Conservation (phyloP, 1,140 invertebrate genomes). For the Acromyrmex charruanus region DNA sequence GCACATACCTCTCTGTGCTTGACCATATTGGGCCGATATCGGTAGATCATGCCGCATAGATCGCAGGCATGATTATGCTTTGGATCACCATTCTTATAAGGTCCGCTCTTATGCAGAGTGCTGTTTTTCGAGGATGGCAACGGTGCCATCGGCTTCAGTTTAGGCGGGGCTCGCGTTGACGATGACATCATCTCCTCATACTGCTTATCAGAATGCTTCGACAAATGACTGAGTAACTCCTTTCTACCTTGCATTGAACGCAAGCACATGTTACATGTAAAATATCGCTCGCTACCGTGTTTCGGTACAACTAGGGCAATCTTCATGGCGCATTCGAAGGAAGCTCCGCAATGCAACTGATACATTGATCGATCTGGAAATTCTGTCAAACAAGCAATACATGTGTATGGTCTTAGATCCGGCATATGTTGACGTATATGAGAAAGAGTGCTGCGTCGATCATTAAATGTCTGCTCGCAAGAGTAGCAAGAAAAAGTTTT, state of each 20-base stretch:
- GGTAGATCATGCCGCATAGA: slow-evolving; percentile 85
- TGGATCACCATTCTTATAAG: slow-evolving; percentile 83
- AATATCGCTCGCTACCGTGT: slow-evolving; percentile 83
- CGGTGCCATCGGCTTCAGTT: slow-evolving; percentile 72
- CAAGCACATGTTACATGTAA: slow-evolving; percentile 85
- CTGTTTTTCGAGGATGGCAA: slow-evolving; percentile 20
- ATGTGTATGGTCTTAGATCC: slow-evolving; percentile 82
- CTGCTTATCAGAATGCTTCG: slow-evolving; percentile 80
- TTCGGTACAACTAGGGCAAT: slow-evolving; percentile 83
- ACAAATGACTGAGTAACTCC: slow-evolving; percentile 81
- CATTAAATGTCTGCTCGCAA: slow-evolving; percentile 80
- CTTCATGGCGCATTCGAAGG: slow-evolving; percentile 85
- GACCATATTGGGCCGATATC: slow-evolving; percentile 81
- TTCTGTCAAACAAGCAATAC: slow-evolving; percentile 84
- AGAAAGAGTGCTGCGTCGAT: slow-evolving; percentile 81
- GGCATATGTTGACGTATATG: slow-evolving; percentile 85
- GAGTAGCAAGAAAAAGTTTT: slow-evolving; percentile 85
- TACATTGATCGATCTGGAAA: slow-evolving; percentile 83
- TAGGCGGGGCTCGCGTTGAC: slow-evolving; percentile 70
- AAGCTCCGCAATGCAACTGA: slow-evolving; percentile 82
- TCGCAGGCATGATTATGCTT: slow-evolving; percentile 82
- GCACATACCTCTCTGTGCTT: slow-evolving; percentile 81
- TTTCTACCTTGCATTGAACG: slow-evolving; percentile 79
- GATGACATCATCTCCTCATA: slow-evolving; percentile 75
- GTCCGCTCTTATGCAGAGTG: slow-evolving; percentile 16